phyloP scores from a whole-genome alignment of 2,888 invertebrate species.

The Oxyteleia sp. region DNA sequence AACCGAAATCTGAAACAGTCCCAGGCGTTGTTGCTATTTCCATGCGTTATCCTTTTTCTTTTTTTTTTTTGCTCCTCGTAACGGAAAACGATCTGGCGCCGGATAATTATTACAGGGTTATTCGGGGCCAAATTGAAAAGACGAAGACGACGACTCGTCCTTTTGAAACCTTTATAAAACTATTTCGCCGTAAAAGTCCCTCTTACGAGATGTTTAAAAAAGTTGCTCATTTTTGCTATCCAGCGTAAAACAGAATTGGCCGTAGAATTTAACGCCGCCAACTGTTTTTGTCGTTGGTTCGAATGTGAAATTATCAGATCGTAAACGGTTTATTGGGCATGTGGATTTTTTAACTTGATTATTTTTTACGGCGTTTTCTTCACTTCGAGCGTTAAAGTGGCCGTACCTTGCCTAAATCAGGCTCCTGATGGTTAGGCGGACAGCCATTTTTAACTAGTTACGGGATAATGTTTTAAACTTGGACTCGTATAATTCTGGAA shows the following conservation, averaged over 20 bases:
- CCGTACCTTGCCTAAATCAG: constrained; percentile 16
- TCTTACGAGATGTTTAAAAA: constrained; percentile 54
- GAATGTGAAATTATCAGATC: constrained; percentile 41
- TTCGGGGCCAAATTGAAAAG: constrained; percentile 65
- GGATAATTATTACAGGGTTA: constrained; percentile 66
- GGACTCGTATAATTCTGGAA: too few species aligned
- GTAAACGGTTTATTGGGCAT: constrained; percentile 28
- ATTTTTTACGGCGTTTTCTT: constrained; percentile 34
- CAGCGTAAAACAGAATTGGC: constrained; percentile 43
- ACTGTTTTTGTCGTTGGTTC: constrained; percentile 26
- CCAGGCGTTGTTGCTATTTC: constrained; percentile 51
- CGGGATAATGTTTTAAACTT: too few species aligned
- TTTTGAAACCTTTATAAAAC: constrained; percentile 56
- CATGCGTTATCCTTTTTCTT: constrained; percentile 55
- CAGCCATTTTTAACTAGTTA: too few species aligned
- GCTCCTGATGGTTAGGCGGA: too few species aligned
- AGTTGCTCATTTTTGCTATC: constrained; percentile 35
- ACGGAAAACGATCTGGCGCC: constrained; percentile 55
- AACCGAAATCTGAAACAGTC: constrained; percentile 62
- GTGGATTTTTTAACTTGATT: constrained; percentile 42
- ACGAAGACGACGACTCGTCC: constrained; percentile 38
- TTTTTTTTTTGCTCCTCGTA: too few species aligned
- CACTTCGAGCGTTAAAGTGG: neutral
- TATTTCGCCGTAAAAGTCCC: constrained; percentile 32
- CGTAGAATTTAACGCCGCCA: constrained; percentile 37